Conservation (phyloP, 2,888 invertebrate species). For the Cryptocheilus praepositus region DNA sequence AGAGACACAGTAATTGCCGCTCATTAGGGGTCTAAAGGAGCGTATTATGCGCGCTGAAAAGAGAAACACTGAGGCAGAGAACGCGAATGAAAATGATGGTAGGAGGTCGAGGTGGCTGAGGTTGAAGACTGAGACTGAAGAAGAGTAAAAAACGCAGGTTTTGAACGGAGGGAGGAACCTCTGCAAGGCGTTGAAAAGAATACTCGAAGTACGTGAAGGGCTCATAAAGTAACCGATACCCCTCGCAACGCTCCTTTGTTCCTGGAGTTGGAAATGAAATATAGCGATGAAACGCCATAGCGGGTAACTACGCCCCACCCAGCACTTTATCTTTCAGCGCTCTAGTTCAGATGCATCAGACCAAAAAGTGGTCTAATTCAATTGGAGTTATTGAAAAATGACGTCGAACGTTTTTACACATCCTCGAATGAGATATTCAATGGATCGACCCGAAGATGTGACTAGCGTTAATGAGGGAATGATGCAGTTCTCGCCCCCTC, state of each 20-base stretch:
- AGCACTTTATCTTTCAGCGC: neutral
- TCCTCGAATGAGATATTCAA: no score
- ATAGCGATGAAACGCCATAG: conserved; percentile 49
- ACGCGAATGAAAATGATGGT: conserved; percentile 21
- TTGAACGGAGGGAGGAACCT: conserved; percentile 27
- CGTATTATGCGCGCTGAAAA: conserved; percentile 61
- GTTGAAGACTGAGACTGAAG: conserved; percentile 21
- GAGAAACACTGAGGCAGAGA: conserved; percentile 43
- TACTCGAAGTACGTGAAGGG: conserved; percentile 52
- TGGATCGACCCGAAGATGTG: no score
- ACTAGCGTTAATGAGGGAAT: no score
- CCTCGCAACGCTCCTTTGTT: conserved; percentile 54
- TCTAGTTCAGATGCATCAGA: no score
- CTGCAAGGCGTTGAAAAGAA: conserved; percentile 65
- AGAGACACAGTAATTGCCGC: conserved; percentile 63
- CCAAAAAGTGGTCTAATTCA: no score
- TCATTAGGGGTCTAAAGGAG: conserved; percentile 62
- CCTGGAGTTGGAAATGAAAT: conserved; percentile 57
- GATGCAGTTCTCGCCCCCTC: no score
- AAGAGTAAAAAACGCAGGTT: neutral
- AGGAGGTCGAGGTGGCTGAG: conserved; percentile 11
- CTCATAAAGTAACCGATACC: conserved; percentile 66
- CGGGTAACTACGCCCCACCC: conserved; percentile 12
- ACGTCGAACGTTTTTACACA: no score
- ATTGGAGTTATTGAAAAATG: no score